Conservation (phyloP, 2,113 vertebrate species). For the Hyperoodon ampullatus region DNA sequence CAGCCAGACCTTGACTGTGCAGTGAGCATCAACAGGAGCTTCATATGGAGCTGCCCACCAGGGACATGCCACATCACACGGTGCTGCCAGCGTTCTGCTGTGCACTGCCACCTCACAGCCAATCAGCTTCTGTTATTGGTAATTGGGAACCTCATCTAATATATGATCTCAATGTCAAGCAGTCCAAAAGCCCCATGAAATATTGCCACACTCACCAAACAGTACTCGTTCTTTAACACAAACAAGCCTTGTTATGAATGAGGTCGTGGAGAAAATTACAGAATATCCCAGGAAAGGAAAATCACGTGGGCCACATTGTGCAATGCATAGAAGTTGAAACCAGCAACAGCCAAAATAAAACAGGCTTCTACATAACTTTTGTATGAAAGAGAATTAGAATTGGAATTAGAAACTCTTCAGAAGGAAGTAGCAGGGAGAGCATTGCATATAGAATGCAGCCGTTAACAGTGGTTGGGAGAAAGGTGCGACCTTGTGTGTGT, state of each 20-base stretch:
- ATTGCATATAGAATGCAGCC: too few species aligned
- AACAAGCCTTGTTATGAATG: neutral
- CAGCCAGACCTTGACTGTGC: neutral
- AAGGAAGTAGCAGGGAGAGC: neutral
- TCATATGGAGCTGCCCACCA: neutral
- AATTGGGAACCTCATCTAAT: neutral
- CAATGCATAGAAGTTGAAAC: neutral
- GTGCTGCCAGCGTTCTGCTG: neutral
- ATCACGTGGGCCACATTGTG: neutral
- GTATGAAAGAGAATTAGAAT: neutral
- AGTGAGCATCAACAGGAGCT: neutral
- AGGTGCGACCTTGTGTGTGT: neutral
- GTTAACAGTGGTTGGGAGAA: neutral
- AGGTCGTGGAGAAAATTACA: neutral
- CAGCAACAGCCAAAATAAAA: neutral
- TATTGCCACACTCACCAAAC: neutral
- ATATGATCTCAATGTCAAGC: neutral
- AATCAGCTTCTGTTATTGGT: neutral
- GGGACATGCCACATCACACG: fast-evolving
- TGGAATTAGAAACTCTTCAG: neutral
- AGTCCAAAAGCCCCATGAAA: neutral
- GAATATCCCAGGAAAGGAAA: neutral
- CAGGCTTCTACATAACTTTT: neutral
- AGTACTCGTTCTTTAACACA: neutral
- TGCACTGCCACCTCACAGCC: neutral